phyloP scores from a whole-genome alignment of 1,140 invertebrate genomes.

The Drosophila rhopaloa region DNA sequence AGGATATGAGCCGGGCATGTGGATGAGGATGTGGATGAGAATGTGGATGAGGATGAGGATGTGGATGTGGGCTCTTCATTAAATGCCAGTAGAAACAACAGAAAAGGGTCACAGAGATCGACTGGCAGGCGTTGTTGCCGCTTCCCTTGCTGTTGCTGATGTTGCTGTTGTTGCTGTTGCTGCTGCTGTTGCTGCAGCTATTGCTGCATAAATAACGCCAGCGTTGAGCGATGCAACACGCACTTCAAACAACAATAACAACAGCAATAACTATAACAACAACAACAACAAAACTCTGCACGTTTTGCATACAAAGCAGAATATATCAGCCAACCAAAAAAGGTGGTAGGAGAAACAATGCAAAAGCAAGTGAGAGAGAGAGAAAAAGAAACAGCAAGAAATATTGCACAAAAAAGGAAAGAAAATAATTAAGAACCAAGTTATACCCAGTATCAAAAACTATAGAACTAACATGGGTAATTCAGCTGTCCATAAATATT shows the following conservation, averaged over 20 bases:
- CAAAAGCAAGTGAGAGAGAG: neutral
- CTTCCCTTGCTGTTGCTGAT: slow-evolving; percentile 1
- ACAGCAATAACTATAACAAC: neutral
- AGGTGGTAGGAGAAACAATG: neutral
- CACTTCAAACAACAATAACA: slow-evolving; percentile 45
- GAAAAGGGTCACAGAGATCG: slow-evolving; percentile 35
- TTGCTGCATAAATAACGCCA: slow-evolving; percentile 71
- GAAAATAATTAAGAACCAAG: neutral
- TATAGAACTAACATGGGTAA: neutral
- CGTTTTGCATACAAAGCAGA: slow-evolving; percentile 76
- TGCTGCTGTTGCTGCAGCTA: slow-evolving; percentile 13
- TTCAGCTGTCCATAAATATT: slow-evolving; percentile 7
- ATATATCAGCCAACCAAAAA: slow-evolving; percentile 5
- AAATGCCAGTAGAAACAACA: slow-evolving; percentile 49
- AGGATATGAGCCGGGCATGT: slow-evolving; percentile 5
- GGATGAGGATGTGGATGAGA: neutral
- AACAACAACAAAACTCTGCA: slow-evolving; percentile 44
- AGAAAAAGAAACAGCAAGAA: slow-evolving; percentile 15
- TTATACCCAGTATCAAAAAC: neutral
- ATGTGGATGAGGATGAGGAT: slow-evolving; percentile 7
- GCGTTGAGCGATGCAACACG: slow-evolving; percentile 55
- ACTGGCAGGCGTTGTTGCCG: slow-evolving; percentile 27
- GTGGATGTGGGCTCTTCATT: slow-evolving; percentile 64
- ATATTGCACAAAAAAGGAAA: neutral
- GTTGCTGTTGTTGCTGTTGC: slow-evolving; percentile 24